Evolutionary conservation across 1,140 invertebrate genomes (phyloP), one percentile per base, ranked within the genome.

Genomic region (Papilio dardanus): DNA sequence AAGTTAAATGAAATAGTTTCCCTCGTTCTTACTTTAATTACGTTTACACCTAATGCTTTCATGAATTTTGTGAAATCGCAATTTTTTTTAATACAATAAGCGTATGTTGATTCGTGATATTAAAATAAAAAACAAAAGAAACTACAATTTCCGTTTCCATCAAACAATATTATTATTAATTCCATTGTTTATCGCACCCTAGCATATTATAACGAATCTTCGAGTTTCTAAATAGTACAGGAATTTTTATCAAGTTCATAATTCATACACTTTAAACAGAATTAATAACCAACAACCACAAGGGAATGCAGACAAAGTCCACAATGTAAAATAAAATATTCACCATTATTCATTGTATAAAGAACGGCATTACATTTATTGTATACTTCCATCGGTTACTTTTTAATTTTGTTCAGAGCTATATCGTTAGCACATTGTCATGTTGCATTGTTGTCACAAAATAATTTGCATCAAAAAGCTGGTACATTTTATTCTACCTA

Each of bases 371-470:
- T 58, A 58, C 54, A 58, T 21, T 54, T 54, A 28, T 58, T 58
- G 54, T 58, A 28, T 58, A 58, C 54, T 28, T 28, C 54, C 54
- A 58, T 58, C 54, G 21, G 54, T 28, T 58, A 58, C 54, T 58
- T 58, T 58, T 58, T 58, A 58, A 58, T 58, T 58, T 58, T 58
- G 54, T 58, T 58, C 54, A 58, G 54, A 58, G 21, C 8, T 58
- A 58, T 58, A 58, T 54, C 50, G 50, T 54, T 54, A 54, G 50
- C 54, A 58, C 54, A 58, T 58, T 58, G 54, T 58, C 54, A 58
- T 58, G 28, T 58, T 58, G 54, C 54, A 58, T 58, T 58, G 54
- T 58, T 58, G 54, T 58, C 54, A 58, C 54, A 58, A 58, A 58
- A 58, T 58, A 58, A 58, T 58, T 58, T 58, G 54, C 54, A 58